A percentile compares a stretch with the other conserved stretches of the same genome.
phyloP scores from a whole-genome alignment of 2,797 vertebrate species.

The Sphaeramia orbicularis region DNA sequence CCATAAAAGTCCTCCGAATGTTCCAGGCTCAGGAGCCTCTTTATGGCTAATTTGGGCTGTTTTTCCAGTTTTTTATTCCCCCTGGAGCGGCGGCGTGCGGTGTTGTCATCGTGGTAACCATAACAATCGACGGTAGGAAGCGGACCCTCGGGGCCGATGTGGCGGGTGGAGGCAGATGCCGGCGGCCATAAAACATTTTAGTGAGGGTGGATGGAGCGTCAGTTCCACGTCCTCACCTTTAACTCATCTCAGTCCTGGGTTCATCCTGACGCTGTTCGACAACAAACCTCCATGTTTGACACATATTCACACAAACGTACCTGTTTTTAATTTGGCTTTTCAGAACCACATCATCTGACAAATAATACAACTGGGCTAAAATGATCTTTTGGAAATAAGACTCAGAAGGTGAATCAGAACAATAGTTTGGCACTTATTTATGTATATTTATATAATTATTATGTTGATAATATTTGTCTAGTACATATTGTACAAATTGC shows the following conservation, averaged over 20 bases:
- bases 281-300: too few relatives aligned
- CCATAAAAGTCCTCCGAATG: conserved; percentile 36
- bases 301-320: too few relatives aligned
- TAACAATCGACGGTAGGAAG: conserved; percentile 46
- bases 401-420: too few relatives aligned
- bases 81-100: conserved; percentile 9
- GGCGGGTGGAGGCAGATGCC: conserved; percentile 76
- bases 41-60: conserved; percentile 10
- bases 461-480: too few relatives aligned
- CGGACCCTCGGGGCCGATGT: conserved; percentile 52
- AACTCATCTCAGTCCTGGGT: background rate
- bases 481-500: too few relatives aligned
- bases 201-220: conserved; percentile 33
- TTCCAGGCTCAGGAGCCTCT: conserved; percentile 23
- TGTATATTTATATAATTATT: too few relatives aligned
- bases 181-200: conserved; percentile 59
- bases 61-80: conserved; percentile 10
- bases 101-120: conserved; percentile 39
- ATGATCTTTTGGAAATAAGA: too few relatives aligned
- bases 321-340: too few relatives aligned
- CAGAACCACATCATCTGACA: too few relatives aligned
- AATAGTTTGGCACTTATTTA: too few relatives aligned
- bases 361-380: too few relatives aligned
- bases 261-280: background rate
- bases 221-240: too few relatives aligned